Base-by-base conservation (phyloP, 2,113 vertebrate genomes). In the Cyphomyrus plagiostoma region DNA sequence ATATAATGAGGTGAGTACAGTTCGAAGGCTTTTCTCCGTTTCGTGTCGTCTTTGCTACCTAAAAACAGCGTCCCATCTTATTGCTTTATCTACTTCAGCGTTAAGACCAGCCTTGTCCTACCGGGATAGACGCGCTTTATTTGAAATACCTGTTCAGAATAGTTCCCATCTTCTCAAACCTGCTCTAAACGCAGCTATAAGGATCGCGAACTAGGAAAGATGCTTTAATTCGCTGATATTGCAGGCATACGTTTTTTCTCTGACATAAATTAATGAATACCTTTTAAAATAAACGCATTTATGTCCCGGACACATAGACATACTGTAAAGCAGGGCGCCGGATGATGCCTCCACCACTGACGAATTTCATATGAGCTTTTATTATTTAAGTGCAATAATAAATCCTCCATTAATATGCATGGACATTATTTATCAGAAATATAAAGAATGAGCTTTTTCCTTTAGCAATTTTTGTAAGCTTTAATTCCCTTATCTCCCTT, bases 401-500 rank as follows among this genome's bases (percentile, higher is more conserved):
- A 83, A 88, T 89, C 80, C 74, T 6, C 30, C 21, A 89, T 89
- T 89, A 89, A 89, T 82, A 89, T 89, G 45, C 42, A 82, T 89
- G 88, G 21, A 1, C 49, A 83, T 89, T 89, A 56, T 89, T 83
- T 82, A 89, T 89, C 50, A 82, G 74, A 89, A 89, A 52, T 52
- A 89, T 80, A 53, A 53, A 30, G 26, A 50, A 52, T 80, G 45
- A 52, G 62, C 53, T 53, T 88, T 91, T 88, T 88, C 39, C 83
- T 42, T 90, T 87, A 90, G 58, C 87, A 86, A 89, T 82, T 86
- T 80, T 77, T 62, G 87, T 83, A 90, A 53, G 53, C 56, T 90
- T 91, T 92, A 89, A 80, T 90, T 86, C 58, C 19, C 85, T 8
- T 26, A 26, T 70, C 84, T 88, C 90, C 80, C 39, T 50, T 58